Evolutionary conservation across 2,113 vertebrate species (phyloP).

Genomic region (Actinemys pallida): DNA sequence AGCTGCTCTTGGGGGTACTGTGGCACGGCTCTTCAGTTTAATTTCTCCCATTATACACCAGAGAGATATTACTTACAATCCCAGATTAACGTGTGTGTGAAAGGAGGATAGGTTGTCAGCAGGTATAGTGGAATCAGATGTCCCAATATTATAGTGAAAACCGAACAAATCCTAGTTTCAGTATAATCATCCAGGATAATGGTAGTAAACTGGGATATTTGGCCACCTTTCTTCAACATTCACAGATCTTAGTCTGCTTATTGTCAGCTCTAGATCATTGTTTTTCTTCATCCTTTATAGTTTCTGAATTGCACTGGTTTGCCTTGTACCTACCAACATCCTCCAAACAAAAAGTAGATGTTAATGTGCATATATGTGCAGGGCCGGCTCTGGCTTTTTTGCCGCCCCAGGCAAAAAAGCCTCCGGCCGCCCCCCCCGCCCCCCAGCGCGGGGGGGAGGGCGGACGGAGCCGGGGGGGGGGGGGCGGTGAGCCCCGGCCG

Average conservation of each 20-base stretch:
- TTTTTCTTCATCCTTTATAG: no score
- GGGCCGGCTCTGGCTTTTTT: no score
- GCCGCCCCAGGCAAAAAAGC: no score
- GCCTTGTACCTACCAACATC: not conserved
- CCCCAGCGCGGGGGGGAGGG: no score
- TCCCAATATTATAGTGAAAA: not conserved
- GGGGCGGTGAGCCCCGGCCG: no score
- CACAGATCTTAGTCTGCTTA: not conserved
- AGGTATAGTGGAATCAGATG: accelerated
- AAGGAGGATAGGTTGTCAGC: accelerated
- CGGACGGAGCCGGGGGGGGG: no score
- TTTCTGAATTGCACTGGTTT: not conserved
- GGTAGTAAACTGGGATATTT: not conserved
- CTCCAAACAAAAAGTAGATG: not conserved
- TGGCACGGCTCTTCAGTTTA: not conserved
- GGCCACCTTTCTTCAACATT: not conserved
- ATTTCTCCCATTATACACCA: not conserved
- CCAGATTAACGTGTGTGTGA: not conserved
- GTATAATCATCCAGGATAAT: not conserved
- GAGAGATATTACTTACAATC: not conserved
- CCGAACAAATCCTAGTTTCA: not conserved
- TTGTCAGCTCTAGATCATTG: not conserved
- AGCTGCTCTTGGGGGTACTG: not conserved
- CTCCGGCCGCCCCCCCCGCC: no score
- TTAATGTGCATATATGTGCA: not conserved